Percentiles rank a stretch among this genome's conserved stretches.
These are phyloP conservation scores for Prionailurus bengalensis DNA, from an alignment of 2,113 vertebrate species.

Conservation along the genomic window DNA sequence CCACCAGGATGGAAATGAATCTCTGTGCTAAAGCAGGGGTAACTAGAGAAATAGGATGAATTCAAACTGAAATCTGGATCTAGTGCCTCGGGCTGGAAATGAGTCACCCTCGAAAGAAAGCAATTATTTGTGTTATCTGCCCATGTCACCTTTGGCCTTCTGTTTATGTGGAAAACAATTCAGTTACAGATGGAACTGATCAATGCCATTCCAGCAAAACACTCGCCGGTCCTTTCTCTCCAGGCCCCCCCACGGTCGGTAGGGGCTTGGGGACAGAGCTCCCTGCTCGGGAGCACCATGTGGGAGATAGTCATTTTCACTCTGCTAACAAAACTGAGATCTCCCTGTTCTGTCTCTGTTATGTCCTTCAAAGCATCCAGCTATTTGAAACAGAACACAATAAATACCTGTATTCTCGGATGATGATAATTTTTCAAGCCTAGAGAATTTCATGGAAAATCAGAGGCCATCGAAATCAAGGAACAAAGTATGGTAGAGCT, in stretches of 20 bases:
- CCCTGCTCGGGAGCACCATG: not conserved
- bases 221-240: not conserved
- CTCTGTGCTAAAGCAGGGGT: not conserved
- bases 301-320: not conserved
- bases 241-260: not conserved
- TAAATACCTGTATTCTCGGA: not conserved
- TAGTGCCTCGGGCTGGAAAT: not conserved
- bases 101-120: constrained; percentile 63
- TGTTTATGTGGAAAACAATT: constrained; percentile 58
- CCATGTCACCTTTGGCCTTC: constrained; percentile 42
- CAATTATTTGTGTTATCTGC: constrained; percentile 48
- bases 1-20: constrained; percentile 40
- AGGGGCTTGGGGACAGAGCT: not conserved
- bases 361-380: not conserved
- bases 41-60: not conserved
- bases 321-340: not conserved
- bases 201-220: constrained; percentile 42
- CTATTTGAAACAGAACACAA: not conserved
- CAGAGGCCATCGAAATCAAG: not conserved
- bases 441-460: not conserved
- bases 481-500: not conserved
- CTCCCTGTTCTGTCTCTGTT: not conserved
- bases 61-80: constrained; percentile 28
- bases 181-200: constrained; percentile 52
- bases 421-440: not conserved